These are phyloP conservation scores for Sinocyclocheilus anshuiensis DNA, from an alignment of 2,113 vertebrate species.

Conservation along the genomic window DNA sequence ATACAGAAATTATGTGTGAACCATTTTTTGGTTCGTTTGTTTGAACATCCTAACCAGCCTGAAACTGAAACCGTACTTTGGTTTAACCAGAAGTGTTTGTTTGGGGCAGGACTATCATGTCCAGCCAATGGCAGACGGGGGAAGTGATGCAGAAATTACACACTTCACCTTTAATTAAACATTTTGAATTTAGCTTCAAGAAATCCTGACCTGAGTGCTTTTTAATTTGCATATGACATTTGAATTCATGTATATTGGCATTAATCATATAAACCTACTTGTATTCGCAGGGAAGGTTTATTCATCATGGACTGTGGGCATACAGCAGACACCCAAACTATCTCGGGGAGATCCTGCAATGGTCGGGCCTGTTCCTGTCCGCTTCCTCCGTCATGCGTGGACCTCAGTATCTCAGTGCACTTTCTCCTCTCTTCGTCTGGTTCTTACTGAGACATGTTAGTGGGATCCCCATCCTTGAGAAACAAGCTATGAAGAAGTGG, in stretches of 20 bases:
- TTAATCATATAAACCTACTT: not conserved
- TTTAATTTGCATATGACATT: not conserved
- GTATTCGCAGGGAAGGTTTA: constrained; percentile 76
- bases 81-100: not conserved
- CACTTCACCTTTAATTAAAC: not conserved
- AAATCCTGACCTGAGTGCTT: not conserved
- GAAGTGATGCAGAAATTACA: not conserved
- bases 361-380: constrained; percentile 78
- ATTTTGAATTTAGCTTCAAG: not conserved
- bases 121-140: not conserved
- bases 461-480: constrained; percentile 80
- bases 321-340: constrained; percentile 83
- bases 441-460: constrained; percentile 78
- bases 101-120: not conserved
- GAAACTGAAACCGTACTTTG: not conserved
- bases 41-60: not conserved
- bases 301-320: constrained; percentile 79
- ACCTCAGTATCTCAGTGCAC: constrained; percentile 70
- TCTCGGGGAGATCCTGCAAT: constrained; percentile 81
- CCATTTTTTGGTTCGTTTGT: not conserved
- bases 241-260: not conserved
- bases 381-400: constrained; percentile 77
- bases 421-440: constrained; percentile 79
- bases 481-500: constrained; percentile 75
- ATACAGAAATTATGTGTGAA: not conserved